Percentiles rank a stretch among this genome's conserved stretches.
These are phyloP conservation scores for Crypturellus tataupa DNA, from an alignment of 2,797 vertebrate species.

Conservation along the genomic window DNA sequence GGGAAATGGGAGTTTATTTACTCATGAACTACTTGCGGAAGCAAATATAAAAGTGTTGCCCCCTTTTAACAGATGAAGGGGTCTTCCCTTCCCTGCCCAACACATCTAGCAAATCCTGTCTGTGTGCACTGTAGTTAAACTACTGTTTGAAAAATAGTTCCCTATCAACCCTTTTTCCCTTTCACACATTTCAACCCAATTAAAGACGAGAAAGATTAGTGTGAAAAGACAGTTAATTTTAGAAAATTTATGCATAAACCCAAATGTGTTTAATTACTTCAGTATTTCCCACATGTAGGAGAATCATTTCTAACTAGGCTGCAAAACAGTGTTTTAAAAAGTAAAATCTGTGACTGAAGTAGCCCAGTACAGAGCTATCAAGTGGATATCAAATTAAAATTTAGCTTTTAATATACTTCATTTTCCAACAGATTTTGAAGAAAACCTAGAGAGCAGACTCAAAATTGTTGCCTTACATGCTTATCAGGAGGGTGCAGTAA, in stretches of 20 bases:
- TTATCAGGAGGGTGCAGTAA: background rate
- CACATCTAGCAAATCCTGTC: slow-evolving; percentile 20
- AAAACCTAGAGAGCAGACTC: background rate
- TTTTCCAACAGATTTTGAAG: slow-evolving; percentile 7
- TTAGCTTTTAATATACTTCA: slow-evolving; percentile 29
- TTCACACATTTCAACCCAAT: slow-evolving; percentile 87
- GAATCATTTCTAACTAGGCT: slow-evolving; percentile 79
- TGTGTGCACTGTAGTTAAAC: slow-evolving; percentile 46
- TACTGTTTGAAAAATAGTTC: slow-evolving; percentile 74
- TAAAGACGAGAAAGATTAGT: slow-evolving; percentile 85
- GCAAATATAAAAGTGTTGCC: background rate
- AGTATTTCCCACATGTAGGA: slow-evolving; percentile 82
- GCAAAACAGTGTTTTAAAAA: slow-evolving; percentile 74
- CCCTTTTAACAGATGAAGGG: slow-evolving; percentile 39
- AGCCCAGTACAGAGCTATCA: slow-evolving; percentile 33
- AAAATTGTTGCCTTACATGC: background rate
- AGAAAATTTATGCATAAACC: slow-evolving; percentile 85
- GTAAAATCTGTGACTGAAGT: slow-evolving; percentile 58
- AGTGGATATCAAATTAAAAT: slow-evolving; percentile 58
- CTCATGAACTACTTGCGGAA: background rate
- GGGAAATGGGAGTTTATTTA: background rate
- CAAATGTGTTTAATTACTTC: slow-evolving; percentile 87
- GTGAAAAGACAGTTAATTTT: slow-evolving; percentile 86
- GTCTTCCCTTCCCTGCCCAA: slow-evolving; percentile 40
- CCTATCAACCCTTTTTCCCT: slow-evolving; percentile 78